Base-by-base conservation (phyloP, 2,888 invertebrate species). In the Drosophila robusta region DNA sequence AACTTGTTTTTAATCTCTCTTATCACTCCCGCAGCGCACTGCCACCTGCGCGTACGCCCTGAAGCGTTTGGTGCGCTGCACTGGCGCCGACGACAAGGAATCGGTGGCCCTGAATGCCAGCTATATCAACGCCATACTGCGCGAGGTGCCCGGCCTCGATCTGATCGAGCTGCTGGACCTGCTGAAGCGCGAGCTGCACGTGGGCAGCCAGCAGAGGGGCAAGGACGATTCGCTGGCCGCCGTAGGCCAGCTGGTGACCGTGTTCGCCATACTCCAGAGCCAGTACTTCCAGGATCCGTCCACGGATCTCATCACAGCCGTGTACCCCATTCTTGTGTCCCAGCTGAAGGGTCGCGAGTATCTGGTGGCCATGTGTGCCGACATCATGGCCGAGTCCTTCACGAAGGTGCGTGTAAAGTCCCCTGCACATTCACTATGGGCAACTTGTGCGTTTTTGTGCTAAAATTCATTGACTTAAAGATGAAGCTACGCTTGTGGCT, bases 181-280 rank as follows among this genome's bases (percentile, higher is more conserved):
- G 0, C 3, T 82, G 4, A 75, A 75, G 26, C 49, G 44, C 0
- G 83, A 73, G 26, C 39, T 83, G 16, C 70, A 60, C 0, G 60
- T 68, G 3, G 46, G 63, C 22, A 42, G 56, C 24, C 75, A 63
- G 49, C 70, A 62, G 0, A 78, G 65, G 16, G 70, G 79, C 45
- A 88, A 73, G 22, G 86, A 85, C 7, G 88, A 83, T 5, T 46
- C 70, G 0, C 34, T 87, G 7, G 82, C 82, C 1, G 86, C 61
- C 6, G 69, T 83, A 5, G 82, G 88, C 0, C 86, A 83, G 5
- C 14, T 83, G 24, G 7, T 88, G 0, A 70, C 70, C 0, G 55
- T 55, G 1, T 24, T 63, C 29, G 32, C 66, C 24, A 62, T 87
- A 0, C 5, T 85, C 4, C 38, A 69, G 2, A 66, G 63, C 4